Evolutionary conservation across 2,797 vertebrate genomes (phyloP), one percentile per base, ranked within the genome.

Genomic region (Chanos chanos): DNA sequence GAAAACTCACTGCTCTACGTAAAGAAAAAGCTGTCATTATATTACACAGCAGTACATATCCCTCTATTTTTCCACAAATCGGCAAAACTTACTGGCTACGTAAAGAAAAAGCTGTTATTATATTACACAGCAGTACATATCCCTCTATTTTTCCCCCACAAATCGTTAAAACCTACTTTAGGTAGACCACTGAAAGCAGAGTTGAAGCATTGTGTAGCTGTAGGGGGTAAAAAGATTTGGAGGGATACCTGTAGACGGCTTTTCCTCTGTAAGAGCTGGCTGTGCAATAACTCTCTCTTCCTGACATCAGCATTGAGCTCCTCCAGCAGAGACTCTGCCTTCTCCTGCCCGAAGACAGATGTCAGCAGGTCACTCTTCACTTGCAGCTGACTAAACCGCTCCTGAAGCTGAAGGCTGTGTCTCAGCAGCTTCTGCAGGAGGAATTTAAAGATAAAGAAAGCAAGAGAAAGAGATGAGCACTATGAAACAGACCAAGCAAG

Each of bases 261-360:
- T 71, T 90, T 94, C 74, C 88, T 89, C 81, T 94, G 89, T 66
- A 92, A 74, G 1, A 99, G 91, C 71, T 86, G 80, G 64, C 71
- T 72, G 58, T 96, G 92, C 10, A 97, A 75, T 56, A 86, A 79
- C 74, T 93, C 93, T 62, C 92, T 80, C 73, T 90, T 89, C 66
- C 83, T 83, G 60, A 86, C 22, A 8, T 90, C 85, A 2, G 80
- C 24, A 0, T 41, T 74, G 51, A 89, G 84, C 50, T 94, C 87
- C 1, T 78, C 83, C 72, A 92, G 83, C 19, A 97, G 81, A 37
- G 70, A 64, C 0, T 75, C 62, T 1, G 88, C 81, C 60, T 73
- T 72, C 56, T 95, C 90, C 1, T 84, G 79, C 8, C 91, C 91
- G 0, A 94, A 90, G 64, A 97, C 21, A 0, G 81, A 82, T 18